Conservation (phyloP, 2,888 invertebrate genomes). For the Alloscopus bannaensis region DNA sequence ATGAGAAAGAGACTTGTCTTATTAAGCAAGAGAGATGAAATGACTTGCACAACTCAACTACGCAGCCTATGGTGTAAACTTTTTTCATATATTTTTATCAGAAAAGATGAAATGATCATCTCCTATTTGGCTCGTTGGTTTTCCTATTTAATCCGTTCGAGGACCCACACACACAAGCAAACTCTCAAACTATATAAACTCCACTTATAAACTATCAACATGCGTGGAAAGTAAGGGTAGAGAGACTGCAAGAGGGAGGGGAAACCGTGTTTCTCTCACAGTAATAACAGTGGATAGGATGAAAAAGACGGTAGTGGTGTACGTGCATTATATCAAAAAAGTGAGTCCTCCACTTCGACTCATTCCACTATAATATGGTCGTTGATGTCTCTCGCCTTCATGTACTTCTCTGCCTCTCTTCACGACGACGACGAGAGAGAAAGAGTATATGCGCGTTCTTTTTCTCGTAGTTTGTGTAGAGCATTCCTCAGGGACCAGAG, state of each 20-base stretch:
- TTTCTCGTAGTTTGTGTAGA: not conserved
- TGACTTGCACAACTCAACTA: constrained; percentile 18
- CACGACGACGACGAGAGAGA: not conserved
- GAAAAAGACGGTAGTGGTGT: too few relatives aligned
- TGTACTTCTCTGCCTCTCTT: constrained; percentile 2
- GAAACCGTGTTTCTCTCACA: too few relatives aligned
- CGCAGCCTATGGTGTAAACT: constrained; percentile 27
- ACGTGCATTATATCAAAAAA: too few relatives aligned
- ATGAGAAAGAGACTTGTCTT: constrained; percentile 58
- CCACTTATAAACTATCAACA: too few relatives aligned
- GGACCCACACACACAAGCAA: not conserved
- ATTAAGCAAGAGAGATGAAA: constrained; percentile 49
- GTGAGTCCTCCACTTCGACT: not conserved
- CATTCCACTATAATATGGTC: too few relatives aligned
- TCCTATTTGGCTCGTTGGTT: constrained; percentile 57
- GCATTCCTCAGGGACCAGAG: constrained; percentile 67
- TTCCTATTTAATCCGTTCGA: constrained; percentile 54
- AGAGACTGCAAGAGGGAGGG: too few relatives aligned
- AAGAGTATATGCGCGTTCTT: not conserved
- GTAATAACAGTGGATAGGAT: too few relatives aligned
- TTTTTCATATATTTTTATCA: constrained; percentile 55
- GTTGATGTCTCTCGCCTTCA: too few relatives aligned
- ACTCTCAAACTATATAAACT: constrained; percentile 3
- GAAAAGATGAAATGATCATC: constrained; percentile 63
- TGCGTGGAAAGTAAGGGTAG: too few relatives aligned